Base-by-base conservation (phyloP, 2,797 vertebrate species). In the Tarsius wallacei region DNA sequence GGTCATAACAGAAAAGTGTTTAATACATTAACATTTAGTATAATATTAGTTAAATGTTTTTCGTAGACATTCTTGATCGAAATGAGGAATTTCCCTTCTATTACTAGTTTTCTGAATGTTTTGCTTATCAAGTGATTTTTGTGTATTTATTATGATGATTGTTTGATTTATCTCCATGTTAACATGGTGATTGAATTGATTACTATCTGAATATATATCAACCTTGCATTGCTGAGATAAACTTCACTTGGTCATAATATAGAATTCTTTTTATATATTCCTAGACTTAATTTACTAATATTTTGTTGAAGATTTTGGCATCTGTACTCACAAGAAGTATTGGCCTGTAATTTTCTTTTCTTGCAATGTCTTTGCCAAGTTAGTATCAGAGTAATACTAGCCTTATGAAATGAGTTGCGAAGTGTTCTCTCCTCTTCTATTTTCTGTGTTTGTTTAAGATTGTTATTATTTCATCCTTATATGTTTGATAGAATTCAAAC, bases 391-490 rank as follows among this genome's bases (percentile, higher is more conserved):
- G 2, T 82, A 51, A 42, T n/a, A 31, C 31, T 51, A 19, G 42
- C 19, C 36, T 90, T 66, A 87, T 91, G 63, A 82, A 81, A 74
- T 21, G 24, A 76, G n/a, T 63, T 87, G 6, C 53, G 63, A 82
- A 76, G 70, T 77, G 22, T 83, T 87, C 16, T 74, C 4, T 89
- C 49, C 49, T 24, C 13, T 91, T 91, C 49, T 80, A 15, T 87
- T 76, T 74, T 59, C 53, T 57, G 33, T 31, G 70, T 77, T 73
- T 86, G n/a, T 22, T 63, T 76, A 55, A 70, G 76, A 33, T 31
- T 21, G 13, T 87, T 93, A 66, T 63, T 36, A 80, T 68, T 88
- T 76, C 8, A 80, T 85, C 47, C 57, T 86, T 95, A 81, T 80
- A 91, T 63, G 36, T 55, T 78, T 86, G 19, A 57, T 71, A 90